Percentiles rank a stretch among this genome's conserved stretches.
Conservation (phyloP, 2,797 vertebrate species). For the Acanthiza pusilla region DNA sequence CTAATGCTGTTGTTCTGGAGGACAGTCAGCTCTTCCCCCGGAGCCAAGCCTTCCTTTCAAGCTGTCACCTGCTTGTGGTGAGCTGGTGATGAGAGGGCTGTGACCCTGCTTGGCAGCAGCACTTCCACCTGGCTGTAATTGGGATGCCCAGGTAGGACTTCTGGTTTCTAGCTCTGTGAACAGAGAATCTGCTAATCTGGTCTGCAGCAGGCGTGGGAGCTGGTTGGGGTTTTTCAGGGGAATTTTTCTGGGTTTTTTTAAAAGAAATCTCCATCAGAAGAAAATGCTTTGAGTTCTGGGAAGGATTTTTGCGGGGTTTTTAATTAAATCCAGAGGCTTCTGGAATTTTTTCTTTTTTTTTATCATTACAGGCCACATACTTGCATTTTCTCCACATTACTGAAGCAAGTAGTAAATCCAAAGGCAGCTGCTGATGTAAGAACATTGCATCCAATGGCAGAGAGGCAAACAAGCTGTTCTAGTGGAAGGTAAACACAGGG, state of each 20-base stretch:
- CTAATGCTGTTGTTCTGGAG: background rate
- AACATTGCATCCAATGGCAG: background rate
- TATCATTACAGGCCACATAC: background rate
- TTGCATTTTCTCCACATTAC: background rate
- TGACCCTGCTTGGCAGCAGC: background rate
- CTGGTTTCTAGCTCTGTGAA: background rate
- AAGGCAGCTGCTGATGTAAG: background rate
- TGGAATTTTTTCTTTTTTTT: background rate
- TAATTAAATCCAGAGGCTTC: background rate
- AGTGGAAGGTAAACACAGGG: background rate
- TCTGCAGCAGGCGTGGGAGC: background rate
- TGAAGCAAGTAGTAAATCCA: background rate
- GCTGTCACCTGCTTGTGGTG: background rate
- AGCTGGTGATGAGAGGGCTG: background rate
- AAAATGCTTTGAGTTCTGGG: background rate
- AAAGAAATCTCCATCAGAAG: background rate
- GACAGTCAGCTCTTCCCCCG: background rate
- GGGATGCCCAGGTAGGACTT: background rate
- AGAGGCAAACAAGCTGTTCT: background rate
- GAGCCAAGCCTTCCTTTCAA: background rate
- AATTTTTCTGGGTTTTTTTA: background rate
- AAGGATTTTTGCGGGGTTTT: background rate
- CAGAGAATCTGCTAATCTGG: background rate
- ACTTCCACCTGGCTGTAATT: background rate
- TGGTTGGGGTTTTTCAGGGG: rapidly evolving